These are phyloP conservation scores for Strigamia crassipes DNA, from an alignment of 2,888 invertebrate genomes.

Conservation along the genomic window DNA sequence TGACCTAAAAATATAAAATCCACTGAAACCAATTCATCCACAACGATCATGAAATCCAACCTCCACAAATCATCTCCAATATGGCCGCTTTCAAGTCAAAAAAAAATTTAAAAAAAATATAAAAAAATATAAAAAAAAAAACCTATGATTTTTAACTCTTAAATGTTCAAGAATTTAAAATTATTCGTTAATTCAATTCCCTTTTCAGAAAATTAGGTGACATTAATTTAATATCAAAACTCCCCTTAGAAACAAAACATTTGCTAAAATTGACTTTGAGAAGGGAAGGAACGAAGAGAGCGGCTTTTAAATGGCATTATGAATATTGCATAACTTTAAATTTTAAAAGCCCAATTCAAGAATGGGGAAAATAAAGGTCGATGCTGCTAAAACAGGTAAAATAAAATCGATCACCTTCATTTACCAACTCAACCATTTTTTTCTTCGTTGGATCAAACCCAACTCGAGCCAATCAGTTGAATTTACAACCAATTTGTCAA, in stretches of 20 bases:
- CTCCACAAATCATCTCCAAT: neutral
- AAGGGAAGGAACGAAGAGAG: neutral
- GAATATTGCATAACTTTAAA: neutral
- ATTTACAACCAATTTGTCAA: constrained; percentile 25
- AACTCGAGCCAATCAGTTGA: neutral
- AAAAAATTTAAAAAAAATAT: neutral
- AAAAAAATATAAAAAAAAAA: neutral
- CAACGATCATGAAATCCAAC: neutral
- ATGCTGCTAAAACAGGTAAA: neutral
- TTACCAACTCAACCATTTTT: neutral
- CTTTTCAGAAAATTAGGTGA: too few relatives aligned
- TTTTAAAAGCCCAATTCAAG: neutral
- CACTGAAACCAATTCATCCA: too few relatives aligned
- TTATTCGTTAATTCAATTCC: too few relatives aligned
- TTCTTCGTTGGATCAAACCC: neutral
- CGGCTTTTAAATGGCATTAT: neutral
- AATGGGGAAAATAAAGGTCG: neutral
- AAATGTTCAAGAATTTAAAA: too few relatives aligned
- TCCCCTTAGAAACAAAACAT: too few relatives aligned
- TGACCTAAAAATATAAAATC: neutral
- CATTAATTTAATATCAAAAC: too few relatives aligned
- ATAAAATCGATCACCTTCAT: constrained; percentile 17
- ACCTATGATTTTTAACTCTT: too few relatives aligned
- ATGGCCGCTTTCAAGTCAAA: neutral
- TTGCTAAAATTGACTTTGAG: too few relatives aligned